Evolutionary conservation across 2,113 vertebrate genomes (phyloP).

Genomic region (Copsychus sechellarum): DNA sequence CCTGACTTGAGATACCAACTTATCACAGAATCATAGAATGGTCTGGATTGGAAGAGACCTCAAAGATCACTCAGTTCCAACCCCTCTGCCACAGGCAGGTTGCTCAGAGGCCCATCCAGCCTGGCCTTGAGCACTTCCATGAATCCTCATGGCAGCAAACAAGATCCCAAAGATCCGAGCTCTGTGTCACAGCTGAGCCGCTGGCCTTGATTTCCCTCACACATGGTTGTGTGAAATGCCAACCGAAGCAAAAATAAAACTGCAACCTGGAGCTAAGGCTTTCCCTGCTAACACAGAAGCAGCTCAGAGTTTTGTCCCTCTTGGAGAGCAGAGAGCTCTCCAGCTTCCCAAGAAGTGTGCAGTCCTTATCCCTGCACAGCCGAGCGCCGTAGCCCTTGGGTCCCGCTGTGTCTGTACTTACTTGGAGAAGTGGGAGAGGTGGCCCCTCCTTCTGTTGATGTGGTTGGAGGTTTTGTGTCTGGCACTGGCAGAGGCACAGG

Average conservation of each 20-base stretch:
- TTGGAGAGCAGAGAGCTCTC: not conserved
- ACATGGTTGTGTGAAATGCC: not conserved
- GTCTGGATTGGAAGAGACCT: not conserved
- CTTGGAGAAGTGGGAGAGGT: constrained; percentile 96
- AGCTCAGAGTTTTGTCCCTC: not conserved
- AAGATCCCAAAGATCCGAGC: not conserved
- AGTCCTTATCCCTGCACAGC: not conserved
- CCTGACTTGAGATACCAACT: not conserved
- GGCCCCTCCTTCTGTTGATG: constrained; percentile 92
- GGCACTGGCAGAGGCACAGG: constrained; percentile 96
- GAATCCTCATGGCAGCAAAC: not conserved
- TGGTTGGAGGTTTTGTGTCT: constrained; percentile 96
- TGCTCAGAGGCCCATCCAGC: not conserved
- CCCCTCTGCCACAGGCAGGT: not conserved
- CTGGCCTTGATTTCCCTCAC: not conserved
- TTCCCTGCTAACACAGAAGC: not conserved
- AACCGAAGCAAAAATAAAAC: not conserved
- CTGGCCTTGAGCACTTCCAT: not conserved
- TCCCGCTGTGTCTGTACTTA: constrained; percentile 79
- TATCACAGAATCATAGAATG: not conserved
- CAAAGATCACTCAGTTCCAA: not conserved
- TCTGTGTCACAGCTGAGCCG: not conserved
- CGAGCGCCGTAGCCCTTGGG: not conserved
- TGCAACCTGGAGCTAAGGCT: not conserved
- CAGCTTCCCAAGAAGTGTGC: not conserved